Evolutionary conservation across 2,113 vertebrate species (phyloP), one percentile per base, ranked within the genome.

Genomic region (Sterna hirundo): DNA sequence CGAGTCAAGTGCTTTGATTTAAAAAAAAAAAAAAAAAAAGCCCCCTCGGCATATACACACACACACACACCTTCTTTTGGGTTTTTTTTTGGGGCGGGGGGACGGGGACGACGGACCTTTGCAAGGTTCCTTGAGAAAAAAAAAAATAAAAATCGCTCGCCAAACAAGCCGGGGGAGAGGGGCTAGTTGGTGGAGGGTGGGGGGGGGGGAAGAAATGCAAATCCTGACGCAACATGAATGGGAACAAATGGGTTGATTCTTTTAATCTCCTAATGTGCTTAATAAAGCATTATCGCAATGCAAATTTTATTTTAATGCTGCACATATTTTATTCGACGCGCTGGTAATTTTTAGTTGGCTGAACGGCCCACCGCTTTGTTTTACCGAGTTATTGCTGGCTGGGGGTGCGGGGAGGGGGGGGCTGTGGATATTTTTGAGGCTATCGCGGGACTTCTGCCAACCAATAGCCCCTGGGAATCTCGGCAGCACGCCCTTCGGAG

Each of bases 1-100:
- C 93, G 52, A 97, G 96, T 97, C 96, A 96, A 96, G 97, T 94
- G 90, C 82, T 74, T 96, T 92, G 95, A 97, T 95, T 96, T 86
- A 79, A 92, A 96, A 74, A 64, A 54, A 74, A 40, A 60, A 75
- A 21, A 17, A 17, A 23, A 11, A 11, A 36, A 47, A 20, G 46
- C 46, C 19, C 57, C 75, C 58, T 51, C 36, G 4, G 64, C 61
- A 19, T 79, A 60, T 12, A 49, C n/a, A 72, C 55, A 70, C 86
- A 65, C 86, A 23, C 66, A 20, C 13, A n/a, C 38, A 51, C 69
- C 91, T 58, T 80, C 62, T 86, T 71, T 77, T n/a, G n/a, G n/a
- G n/a, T n/a, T 0, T 30, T 18, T 30, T 30, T 11, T 7, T 7
- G 44, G 16, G 10, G 52, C 15, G 47, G 29, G 54, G 29, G 29